phyloP scores from a whole-genome alignment of 2,888 invertebrate species.

The Dolomedes plantarius region DNA sequence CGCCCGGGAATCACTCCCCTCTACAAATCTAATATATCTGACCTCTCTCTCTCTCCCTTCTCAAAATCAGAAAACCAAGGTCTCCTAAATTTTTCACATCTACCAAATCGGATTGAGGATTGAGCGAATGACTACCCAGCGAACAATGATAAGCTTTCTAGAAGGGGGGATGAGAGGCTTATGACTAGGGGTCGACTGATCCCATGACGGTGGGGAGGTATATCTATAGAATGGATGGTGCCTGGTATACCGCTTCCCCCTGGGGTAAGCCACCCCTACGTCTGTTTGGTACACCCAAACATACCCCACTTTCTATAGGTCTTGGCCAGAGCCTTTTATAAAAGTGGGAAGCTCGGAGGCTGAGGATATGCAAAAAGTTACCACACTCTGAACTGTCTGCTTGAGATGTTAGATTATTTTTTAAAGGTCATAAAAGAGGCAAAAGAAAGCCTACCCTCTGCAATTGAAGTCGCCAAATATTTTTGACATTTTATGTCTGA shows the following conservation, averaged over 20 bases:
- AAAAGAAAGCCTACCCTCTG: no score
- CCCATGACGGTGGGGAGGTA: not conserved
- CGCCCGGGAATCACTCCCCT: no score
- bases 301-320: conserved; percentile 54
- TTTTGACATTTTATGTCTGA: no score
- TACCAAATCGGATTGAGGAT: conserved; percentile 50
- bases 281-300: conserved; percentile 67
- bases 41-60: not conserved
- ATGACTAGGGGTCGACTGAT: not conserved
- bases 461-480: no score
- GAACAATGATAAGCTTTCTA: conserved; percentile 57
- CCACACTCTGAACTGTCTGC: not conserved
- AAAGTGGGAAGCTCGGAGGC: conserved; percentile 6
- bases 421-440: no score
- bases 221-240: conserved; percentile 40
- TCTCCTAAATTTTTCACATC: conserved; percentile 49
- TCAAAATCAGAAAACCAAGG: not conserved
- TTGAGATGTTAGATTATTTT: not conserved
- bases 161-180: conserved; percentile 3
- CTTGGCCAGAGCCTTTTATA: conserved; percentile 38
- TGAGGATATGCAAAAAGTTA: conserved; percentile 26
- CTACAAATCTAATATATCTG: no score
- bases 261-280: conserved; percentile 58
- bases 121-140: conserved; percentile 36
- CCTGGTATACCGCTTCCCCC: conserved; percentile 64